Evolutionary conservation across 2,797 vertebrate species (phyloP).

Genomic region (Gallinago solitaria): DNA sequence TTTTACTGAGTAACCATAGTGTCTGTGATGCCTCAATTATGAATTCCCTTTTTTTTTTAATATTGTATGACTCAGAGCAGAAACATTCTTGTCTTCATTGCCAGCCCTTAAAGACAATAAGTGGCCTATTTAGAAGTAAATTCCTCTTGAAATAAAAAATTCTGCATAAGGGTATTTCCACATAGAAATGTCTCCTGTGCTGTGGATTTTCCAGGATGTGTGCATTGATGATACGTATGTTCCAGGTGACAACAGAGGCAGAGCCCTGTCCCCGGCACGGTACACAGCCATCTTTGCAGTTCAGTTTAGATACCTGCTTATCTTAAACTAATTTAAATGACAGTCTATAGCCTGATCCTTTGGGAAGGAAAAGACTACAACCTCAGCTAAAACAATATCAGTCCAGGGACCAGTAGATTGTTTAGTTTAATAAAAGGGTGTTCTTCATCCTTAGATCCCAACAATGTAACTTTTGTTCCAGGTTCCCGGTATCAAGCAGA

Average conservation of each 20-base stretch:
- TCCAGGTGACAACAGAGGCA: not conserved
- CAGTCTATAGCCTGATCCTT: not conserved
- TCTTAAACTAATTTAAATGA: not conserved
- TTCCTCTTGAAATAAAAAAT: not conserved
- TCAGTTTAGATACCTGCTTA: not conserved
- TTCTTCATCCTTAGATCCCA: not conserved
- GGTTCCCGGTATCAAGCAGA: not conserved
- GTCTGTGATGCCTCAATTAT: not conserved
- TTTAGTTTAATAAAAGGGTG: not conserved
- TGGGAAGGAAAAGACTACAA: not conserved
- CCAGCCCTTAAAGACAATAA: slow-evolving; percentile 13
- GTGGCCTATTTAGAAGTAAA: not conserved
- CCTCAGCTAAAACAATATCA: not conserved
- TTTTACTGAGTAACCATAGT: not conserved
- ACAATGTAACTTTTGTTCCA: not conserved
- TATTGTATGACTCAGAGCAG: slow-evolving; percentile 21
- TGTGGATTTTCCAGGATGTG: not conserved
- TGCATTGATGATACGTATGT: not conserved
- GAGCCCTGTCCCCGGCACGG: not conserved
- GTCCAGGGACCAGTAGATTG: not conserved
- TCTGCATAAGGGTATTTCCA: not conserved
- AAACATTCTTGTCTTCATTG: not conserved
- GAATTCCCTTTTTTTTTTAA: not conserved
- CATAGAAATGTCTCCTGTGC: not conserved
- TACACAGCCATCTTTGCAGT: not conserved